Conservation (phyloP, 2,113 vertebrate species). For the Coturnix japonica region DNA sequence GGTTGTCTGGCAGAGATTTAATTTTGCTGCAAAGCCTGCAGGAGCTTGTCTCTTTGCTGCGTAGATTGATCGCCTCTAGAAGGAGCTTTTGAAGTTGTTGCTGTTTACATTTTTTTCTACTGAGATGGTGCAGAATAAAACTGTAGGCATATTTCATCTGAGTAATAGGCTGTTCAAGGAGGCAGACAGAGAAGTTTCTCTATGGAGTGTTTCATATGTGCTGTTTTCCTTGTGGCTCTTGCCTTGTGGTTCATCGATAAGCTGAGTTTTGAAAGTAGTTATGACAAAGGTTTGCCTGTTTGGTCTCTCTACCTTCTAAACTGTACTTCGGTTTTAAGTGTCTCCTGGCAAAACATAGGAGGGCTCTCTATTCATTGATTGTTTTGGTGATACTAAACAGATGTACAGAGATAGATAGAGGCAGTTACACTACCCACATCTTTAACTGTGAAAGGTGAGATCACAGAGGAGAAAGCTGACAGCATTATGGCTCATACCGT, state of each 20-base stretch:
- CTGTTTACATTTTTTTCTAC: conserved; percentile 54
- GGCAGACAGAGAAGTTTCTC: background rate
- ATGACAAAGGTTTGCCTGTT: background rate
- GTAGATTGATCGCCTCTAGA: conserved; percentile 31
- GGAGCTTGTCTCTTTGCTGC: conserved; percentile 35
- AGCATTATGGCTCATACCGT: fast-evolving
- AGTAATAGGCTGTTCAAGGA: background rate
- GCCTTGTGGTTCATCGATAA: background rate
- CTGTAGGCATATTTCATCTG: conserved; percentile 31
- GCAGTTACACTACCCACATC: fast-evolving
- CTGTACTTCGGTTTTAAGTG: background rate
- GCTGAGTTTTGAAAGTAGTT: background rate
- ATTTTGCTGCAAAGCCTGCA: conserved; percentile 38
- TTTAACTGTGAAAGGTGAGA: background rate
- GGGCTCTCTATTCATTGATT: background rate
- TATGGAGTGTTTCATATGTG: background rate
- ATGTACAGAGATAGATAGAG: background rate
- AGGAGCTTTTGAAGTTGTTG: conserved; percentile 36
- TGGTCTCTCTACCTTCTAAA: background rate
- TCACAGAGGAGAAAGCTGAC: background rate
- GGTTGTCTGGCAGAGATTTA: conserved; percentile 39
- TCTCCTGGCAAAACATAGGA: background rate
- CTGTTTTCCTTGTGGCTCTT: background rate
- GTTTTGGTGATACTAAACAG: background rate
- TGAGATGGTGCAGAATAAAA: conserved; percentile 39